A percentile compares a stretch with the other conserved stretches of the same genome.
These are phyloP conservation scores for Lipotes vexillifer DNA, from an alignment of 2,113 vertebrate genomes.

Conservation along the genomic window DNA sequence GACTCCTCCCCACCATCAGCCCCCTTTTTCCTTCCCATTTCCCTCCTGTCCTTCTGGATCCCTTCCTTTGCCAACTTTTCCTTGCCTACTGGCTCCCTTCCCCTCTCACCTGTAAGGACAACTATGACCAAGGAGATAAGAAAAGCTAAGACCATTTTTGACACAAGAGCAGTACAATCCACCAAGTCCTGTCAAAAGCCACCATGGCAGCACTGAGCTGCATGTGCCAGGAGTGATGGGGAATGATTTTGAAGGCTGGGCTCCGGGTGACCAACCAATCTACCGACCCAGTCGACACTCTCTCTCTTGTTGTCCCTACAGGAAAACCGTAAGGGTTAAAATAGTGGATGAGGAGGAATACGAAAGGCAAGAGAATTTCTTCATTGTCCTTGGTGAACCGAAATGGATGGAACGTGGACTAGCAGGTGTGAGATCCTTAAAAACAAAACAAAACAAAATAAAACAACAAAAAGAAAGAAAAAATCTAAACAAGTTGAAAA, in stretches of 20 bases:
- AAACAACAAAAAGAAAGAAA: constrained; percentile 33
- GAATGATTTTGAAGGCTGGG: constrained; percentile 40
- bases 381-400: constrained; percentile 99
- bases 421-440: constrained; percentile 89
- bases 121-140: constrained; percentile 64
- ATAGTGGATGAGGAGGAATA: constrained; percentile 99
- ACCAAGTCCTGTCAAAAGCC: background rate
- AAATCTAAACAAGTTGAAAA: constrained; percentile 54
- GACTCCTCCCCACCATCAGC: constrained; percentile 20
- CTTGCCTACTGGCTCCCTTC: constrained; percentile 46
- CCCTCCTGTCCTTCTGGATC: background rate
- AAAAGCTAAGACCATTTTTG: constrained; percentile 44
- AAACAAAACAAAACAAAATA: background rate
- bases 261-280: constrained; percentile 51
- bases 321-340: constrained; percentile 99
- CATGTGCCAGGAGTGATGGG: constrained; percentile 65
- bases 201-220: constrained; percentile 59
- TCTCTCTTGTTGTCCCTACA: constrained; percentile 89
- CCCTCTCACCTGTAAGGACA: constrained; percentile 63
- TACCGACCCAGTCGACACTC: constrained; percentile 79
- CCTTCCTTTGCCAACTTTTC: constrained; percentile 33
- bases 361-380: constrained; percentile 99
- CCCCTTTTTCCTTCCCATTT: background rate
- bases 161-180: constrained; percentile 45
- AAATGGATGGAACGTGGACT: constrained; percentile 92